Percentiles rank a stretch among this genome's conserved stretches.
phyloP scores from a whole-genome alignment of 2,797 vertebrate species.

The Pelodytes ibericus region DNA sequence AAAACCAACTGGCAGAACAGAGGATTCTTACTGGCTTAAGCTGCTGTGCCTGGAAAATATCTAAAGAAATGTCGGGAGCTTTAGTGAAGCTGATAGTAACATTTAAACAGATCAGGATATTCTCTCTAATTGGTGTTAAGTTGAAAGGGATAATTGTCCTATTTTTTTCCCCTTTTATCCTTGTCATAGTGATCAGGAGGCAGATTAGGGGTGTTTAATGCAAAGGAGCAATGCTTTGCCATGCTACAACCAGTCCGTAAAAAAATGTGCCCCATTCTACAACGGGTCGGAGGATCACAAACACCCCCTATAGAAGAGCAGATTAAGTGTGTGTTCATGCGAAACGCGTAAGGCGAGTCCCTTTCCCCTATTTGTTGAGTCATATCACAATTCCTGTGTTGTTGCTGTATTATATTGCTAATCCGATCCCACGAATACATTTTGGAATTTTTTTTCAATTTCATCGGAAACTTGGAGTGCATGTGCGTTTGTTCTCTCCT shows the following conservation, averaged over 20 bases:
- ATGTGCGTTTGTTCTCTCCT: too few relatives aligned
- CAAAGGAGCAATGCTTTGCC: background rate
- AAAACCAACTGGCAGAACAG: conserved; percentile 61
- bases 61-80: conserved; percentile 66
- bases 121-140: conserved; percentile 61
- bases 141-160: conserved; percentile 61
- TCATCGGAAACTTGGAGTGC: too few relatives aligned
- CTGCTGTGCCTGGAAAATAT: conserved; percentile 65
- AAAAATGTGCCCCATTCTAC: background rate
- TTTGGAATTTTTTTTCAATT: too few relatives aligned
- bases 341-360: too few relatives aligned
- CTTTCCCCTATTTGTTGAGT: too few relatives aligned
- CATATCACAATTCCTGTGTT: too few relatives aligned
- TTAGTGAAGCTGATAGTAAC: conserved; percentile 69
- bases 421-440: too few relatives aligned
- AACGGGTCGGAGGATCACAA: background rate
- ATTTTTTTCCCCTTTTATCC: background rate
- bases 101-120: conserved; percentile 63
- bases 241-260: background rate
- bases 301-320: too few relatives aligned
- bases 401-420: too few relatives aligned
- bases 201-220: conserved; percentile 6
- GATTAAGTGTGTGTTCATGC: background rate
- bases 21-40: conserved; percentile 61
- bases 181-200: conserved; percentile 9